A percentile compares a stretch with the other conserved stretches of the same genome.
Evolutionary conservation across 2,113 vertebrate genomes (phyloP).

Genomic region (Gobio gobio): DNA sequence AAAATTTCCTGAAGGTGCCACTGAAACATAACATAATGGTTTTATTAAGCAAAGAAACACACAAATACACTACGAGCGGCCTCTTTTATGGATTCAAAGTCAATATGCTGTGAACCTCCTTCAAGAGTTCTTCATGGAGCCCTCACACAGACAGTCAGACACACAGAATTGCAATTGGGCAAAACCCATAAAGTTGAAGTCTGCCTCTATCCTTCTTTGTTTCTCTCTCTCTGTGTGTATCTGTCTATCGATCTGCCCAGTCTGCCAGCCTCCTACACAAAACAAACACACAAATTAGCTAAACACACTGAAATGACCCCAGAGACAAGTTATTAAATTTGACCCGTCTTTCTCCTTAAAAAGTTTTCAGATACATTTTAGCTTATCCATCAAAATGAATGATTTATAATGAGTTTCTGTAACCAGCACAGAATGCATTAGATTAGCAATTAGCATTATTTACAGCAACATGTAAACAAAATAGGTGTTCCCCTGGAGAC

Average conservation of each 20-base stretch:
- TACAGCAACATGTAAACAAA: background rate
- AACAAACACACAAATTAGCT: conserved; percentile 29
- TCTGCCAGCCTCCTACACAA: background rate
- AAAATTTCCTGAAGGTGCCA: background rate
- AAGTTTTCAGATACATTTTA: background rate
- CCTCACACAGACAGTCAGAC: background rate
- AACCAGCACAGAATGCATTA: background rate
- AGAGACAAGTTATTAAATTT: conserved; percentile 33
- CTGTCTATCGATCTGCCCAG: background rate
- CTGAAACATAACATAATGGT: background rate
- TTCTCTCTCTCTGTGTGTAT: background rate
- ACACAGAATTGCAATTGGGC: background rate
- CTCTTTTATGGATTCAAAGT: conserved; percentile 12
- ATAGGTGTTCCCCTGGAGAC: background rate
- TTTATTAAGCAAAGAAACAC: conserved; percentile 1
- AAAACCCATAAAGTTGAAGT: conserved; percentile 8
- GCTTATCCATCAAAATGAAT: conserved; percentile 1
- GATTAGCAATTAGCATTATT: conserved; percentile 13
- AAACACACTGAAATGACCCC: conserved; percentile 27
- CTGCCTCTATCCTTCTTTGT: background rate
- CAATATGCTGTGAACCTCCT: background rate
- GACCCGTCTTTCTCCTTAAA: conserved; percentile 21
- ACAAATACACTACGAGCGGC: background rate
- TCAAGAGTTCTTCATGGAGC: conserved; percentile 4
- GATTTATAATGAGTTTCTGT: conserved; percentile 16